Evolutionary conservation across 2,888 invertebrate genomes (phyloP).

Genomic region (Barypeithes pellucidus): DNA sequence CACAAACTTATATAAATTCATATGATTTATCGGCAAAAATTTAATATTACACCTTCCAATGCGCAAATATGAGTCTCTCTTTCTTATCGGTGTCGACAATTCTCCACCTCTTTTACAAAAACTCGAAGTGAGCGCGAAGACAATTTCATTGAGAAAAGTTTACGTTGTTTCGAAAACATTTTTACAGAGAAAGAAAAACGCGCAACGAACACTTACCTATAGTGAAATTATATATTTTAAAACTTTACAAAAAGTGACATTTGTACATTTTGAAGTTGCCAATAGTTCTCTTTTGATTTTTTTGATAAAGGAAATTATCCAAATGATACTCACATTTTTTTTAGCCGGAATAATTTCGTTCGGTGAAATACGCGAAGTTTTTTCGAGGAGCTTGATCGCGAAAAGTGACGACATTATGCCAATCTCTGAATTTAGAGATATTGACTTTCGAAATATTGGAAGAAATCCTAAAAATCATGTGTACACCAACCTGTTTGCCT

Average conservation of each 20-base stretch:
- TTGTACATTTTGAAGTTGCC: neutral
- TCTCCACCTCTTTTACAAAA: conserved; percentile 34
- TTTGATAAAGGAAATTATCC: conserved; percentile 11
- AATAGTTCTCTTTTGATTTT: neutral
- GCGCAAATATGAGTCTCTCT: conserved; percentile 43
- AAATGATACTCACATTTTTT: conserved; percentile 34
- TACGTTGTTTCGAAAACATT: neutral
- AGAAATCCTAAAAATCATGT: neutral
- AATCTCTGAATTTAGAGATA: neutral
- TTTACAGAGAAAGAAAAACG: neutral
- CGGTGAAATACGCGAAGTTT: conserved; percentile 31
- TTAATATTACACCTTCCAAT: conserved; percentile 49
- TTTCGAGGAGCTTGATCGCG: conserved; percentile 34
- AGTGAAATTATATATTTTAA: neutral
- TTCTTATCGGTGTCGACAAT: conserved; percentile 26
- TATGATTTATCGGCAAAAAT: conserved; percentile 52
- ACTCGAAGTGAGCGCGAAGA: conserved; percentile 26
- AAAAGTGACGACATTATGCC: neutral
- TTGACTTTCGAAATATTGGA: neutral
- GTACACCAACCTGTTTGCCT: conserved; percentile 17
- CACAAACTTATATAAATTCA: conserved; percentile 47
- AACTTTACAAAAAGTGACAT: no score
- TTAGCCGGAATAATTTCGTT: conserved; percentile 30
- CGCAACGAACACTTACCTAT: neutral
- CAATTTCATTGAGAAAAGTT: neutral